Conservation (phyloP, 2,888 invertebrate genomes). For the Eupithecia exiguata region DNA sequence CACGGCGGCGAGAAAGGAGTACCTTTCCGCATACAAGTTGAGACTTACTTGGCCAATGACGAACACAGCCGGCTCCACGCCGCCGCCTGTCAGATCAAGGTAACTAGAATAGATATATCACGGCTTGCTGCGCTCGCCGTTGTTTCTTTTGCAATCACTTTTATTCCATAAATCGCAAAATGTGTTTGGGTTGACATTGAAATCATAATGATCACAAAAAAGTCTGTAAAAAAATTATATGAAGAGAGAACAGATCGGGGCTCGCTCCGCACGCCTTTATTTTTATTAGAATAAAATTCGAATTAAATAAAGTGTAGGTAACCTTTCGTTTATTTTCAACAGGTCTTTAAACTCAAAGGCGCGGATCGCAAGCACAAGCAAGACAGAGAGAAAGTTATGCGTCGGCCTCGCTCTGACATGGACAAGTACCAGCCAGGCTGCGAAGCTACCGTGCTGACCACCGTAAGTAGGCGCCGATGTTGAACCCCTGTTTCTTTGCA, state of each 20-base stretch:
- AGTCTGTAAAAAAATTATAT: no score
- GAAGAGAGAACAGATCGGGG: no score
- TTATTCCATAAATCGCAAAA: no score
- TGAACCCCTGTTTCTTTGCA: neutral
- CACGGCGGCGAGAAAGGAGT: constrained; percentile 99
- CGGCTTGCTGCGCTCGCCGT: neutral
- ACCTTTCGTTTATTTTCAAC: neutral
- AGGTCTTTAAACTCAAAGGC: constrained; percentile 95
- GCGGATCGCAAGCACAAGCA: constrained; percentile 99
- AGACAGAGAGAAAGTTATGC: constrained; percentile 96
- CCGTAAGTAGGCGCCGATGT: constrained; percentile 81
- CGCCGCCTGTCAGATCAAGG: constrained; percentile 98
- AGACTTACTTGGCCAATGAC: constrained; percentile 88
- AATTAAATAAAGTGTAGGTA: no score
- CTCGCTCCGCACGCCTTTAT: no score
- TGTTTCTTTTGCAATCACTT: no score
- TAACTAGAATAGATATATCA: constrained; percentile 57
- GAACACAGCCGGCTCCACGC: constrained; percentile 90
- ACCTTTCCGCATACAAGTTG: constrained; percentile 97
- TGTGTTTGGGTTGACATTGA: no score
- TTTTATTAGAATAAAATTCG: no score
- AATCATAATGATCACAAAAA: no score
- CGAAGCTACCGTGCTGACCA: constrained; percentile 96
- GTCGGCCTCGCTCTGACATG: constrained; percentile 91
- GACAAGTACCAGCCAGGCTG: constrained; percentile 98